phyloP scores from a whole-genome alignment of 1,140 invertebrate species.

The Atopsyche davidsoni region DNA sequence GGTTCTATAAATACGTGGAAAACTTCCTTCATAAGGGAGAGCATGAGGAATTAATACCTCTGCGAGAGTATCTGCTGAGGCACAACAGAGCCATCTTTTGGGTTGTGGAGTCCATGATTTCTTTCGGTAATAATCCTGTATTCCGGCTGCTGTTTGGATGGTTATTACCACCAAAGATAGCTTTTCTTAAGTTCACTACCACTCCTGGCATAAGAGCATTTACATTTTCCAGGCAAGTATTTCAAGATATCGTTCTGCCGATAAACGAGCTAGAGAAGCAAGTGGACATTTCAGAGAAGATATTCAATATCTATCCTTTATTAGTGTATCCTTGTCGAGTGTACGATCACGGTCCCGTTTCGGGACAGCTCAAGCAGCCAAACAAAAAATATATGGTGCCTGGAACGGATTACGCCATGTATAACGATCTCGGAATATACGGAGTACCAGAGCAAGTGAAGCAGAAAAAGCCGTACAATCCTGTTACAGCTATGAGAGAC shows the following conservation, averaged over 20 bases:
- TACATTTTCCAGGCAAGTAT: constrained; percentile 75
- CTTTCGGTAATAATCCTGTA: constrained; percentile 74
- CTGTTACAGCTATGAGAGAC: constrained; percentile 43
- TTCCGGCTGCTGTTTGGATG: constrained; percentile 73
- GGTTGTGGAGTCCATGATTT: constrained; percentile 76
- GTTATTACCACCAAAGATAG: constrained; percentile 76
- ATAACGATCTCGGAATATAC: constrained; percentile 75
- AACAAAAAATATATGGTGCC: constrained; percentile 58
- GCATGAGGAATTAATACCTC: constrained; percentile 65
- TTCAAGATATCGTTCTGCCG: constrained; percentile 80
- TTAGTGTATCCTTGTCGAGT: constrained; percentile 78
- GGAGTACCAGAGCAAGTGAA: constrained; percentile 62
- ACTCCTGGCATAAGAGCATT: constrained; percentile 68
- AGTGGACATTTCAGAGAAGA: constrained; percentile 59
- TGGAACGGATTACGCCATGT: constrained; percentile 55
- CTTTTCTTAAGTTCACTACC: constrained; percentile 76
- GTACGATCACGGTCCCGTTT: constrained; percentile 61
- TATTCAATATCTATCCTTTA: constrained; percentile 70
- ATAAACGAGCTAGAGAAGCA: constrained; percentile 59
- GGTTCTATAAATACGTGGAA: constrained; percentile 80
- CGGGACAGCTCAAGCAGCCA: constrained; percentile 57
- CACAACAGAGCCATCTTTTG: constrained; percentile 78
- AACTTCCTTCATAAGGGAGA: constrained; percentile 42
- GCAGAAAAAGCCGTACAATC: constrained; percentile 53
- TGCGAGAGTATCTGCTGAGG: constrained; percentile 73